Base-by-base conservation (phyloP, 2,888 invertebrate species). In the Aspidiotus destructor region DNA sequence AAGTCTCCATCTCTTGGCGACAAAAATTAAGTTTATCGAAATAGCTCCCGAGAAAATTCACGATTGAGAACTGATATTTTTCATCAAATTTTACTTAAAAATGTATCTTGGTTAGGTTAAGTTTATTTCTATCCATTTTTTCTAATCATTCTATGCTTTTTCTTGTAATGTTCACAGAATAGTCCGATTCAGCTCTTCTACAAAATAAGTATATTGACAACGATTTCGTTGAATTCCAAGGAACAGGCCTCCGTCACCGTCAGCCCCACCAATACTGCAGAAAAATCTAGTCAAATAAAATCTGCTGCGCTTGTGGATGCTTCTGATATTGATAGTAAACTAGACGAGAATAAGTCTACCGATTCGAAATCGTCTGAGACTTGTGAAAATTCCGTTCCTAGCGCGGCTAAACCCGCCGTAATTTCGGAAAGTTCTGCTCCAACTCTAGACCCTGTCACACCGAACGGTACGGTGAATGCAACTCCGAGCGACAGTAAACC, bases 211-310 rank as follows among this genome's bases (percentile, higher is more conserved):
- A 17, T 67, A n/a, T n/a, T 44, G 8, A 58, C 58, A 9, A 58
- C 44, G 5, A 60, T 48, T 28, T n/a, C 48, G 28, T 28, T 28
- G 28, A 28, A 28, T 5, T 28, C 28, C 28, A 28, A 28, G 28
- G 28, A 28, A 5, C 40, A 40, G 10, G 40, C 44, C 48, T 15
- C 44, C n/a, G 41, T 67, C 10, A 15, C 15, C 2, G 41, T 7
- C 13, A 28, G 40, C 41, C 2, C 53, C n/a, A 1, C 28, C 28
- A 5, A 28, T 5, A 13, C 17, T 41, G 64, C 41, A 41, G 55
- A 41, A n/a, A 40, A 67, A 58, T 67, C 67, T 67, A 67, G 67
- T 67, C 67, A 67, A 67, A 40, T 48, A n/a, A 28, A 28, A 54
- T 63, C 63, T 8, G 17, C 67, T 40, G 57, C 57, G 15, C 10